These are phyloP conservation scores for Megalops atlanticus DNA, from an alignment of 2,113 vertebrate species.

Conservation along the genomic window DNA sequence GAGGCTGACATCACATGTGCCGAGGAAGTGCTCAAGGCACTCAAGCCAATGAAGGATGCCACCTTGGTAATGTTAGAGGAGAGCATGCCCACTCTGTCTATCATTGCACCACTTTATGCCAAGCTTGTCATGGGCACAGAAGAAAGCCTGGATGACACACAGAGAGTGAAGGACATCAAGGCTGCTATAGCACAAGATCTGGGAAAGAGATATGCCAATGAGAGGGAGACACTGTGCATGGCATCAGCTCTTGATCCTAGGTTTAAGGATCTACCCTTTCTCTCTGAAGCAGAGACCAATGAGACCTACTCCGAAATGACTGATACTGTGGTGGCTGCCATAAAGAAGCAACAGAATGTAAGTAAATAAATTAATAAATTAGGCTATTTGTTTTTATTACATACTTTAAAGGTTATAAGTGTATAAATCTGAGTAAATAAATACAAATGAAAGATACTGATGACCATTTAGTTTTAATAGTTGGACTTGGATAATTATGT, in stretches of 20 bases:
- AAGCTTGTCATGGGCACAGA: conserved; percentile 31
- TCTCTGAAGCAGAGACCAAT: conserved; percentile 27
- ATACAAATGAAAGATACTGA: background rate
- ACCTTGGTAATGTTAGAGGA: conserved; percentile 35
- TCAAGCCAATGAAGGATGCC: conserved; percentile 24
- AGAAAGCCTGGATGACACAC: conserved; percentile 21
- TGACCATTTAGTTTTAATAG: conserved; percentile 15
- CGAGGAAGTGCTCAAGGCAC: conserved; percentile 22
- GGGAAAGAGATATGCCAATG: conserved; percentile 26
- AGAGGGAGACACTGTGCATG: conserved; percentile 32
- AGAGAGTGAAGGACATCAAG: conserved; percentile 34
- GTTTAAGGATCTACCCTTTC: conserved; percentile 34
- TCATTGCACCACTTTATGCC: conserved; percentile 27
- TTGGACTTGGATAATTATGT: conserved; percentile 20
- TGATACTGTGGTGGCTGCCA: conserved; percentile 32
- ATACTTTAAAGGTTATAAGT: conserved; percentile 16
- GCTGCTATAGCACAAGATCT: conserved; percentile 25
- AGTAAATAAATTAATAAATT: conserved; percentile 25
- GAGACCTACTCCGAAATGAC: conserved; percentile 31
- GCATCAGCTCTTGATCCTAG: conserved; percentile 38
- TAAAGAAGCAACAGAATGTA: conserved; percentile 33
- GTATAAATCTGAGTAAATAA: background rate
- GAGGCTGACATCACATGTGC: conserved; percentile 26
- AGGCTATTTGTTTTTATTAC: conserved; percentile 7
- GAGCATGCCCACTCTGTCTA: conserved; percentile 27